Conservation (phyloP, 2,888 invertebrate species). For the Allacma fusca region DNA sequence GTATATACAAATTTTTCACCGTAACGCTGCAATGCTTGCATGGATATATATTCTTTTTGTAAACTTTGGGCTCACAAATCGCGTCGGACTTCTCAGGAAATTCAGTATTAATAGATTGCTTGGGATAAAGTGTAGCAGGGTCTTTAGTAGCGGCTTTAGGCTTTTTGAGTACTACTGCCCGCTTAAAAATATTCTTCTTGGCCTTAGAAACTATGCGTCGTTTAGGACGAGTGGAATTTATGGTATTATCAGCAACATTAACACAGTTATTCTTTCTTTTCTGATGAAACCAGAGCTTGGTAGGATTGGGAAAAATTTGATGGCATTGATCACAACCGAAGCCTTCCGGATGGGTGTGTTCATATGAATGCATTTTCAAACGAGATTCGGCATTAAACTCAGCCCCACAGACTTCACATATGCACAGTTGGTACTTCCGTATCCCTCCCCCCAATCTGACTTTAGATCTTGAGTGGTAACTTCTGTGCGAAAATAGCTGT, state of each 20-base stretch:
- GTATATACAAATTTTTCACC: constrained; percentile 7
- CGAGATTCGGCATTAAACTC: constrained; percentile 10
- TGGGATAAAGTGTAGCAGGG: no score
- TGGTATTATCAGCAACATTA: neutral
- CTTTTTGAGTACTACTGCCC: no score
- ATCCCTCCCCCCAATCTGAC: neutral
- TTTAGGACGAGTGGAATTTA: neutral
- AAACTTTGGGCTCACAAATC: neutral
- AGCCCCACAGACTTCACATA: constrained; percentile 31
- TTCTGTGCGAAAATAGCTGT: neutral
- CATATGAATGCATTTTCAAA: constrained; percentile 27
- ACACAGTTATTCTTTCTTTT: constrained; percentile 2
- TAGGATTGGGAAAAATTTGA: constrained; percentile 16
- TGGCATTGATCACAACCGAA: constrained; percentile 21
- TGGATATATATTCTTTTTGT: neutral
- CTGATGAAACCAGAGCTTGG: constrained; percentile 18
- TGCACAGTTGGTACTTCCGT: neutral
- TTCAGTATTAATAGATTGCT: no score
- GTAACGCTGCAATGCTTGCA: constrained; percentile 20
- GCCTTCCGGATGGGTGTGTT: constrained; percentile 31
- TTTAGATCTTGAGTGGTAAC: neutral
- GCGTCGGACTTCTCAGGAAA: neutral
- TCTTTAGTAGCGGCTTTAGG: no score
- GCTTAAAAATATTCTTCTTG: neutral
- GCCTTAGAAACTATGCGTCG: neutral